phyloP scores from a whole-genome alignment of 2,888 invertebrate species.

The Plagodis pulveraria region DNA sequence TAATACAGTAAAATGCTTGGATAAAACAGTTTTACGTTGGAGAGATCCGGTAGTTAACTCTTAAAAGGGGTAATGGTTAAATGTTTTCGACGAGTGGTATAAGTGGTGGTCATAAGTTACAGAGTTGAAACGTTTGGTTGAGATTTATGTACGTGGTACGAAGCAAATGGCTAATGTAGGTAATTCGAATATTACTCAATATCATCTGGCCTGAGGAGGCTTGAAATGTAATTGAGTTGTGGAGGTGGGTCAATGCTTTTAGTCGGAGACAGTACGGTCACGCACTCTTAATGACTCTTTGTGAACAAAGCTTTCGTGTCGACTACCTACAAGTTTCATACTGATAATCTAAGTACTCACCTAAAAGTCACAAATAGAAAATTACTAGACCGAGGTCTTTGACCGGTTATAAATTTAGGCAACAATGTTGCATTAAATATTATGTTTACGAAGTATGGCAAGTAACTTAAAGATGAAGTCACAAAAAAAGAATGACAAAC shows the following conservation, averaged over 20 bases:
- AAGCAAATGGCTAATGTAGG: conserved; percentile 27
- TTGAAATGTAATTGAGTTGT: conserved; percentile 42
- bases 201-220: conserved; percentile 13
- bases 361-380: conserved; percentile 16
- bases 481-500: no score
- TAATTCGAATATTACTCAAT: conserved; percentile 30
- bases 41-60: conserved; percentile 54
- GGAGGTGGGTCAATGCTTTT: conserved; percentile 54
- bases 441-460: no score
- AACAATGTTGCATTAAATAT: no score
- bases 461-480: no score
- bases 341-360: background rate
- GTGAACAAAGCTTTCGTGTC: conserved; percentile 44
- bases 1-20: conserved; percentile 46
- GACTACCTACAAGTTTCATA: conserved; percentile 33
- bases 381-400: conserved; percentile 17
- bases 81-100: conserved; percentile 44
- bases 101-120: conserved; percentile 37
- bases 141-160: conserved; percentile 33
- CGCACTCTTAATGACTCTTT: conserved; percentile 55
- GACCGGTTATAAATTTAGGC: conserved; percentile 9
- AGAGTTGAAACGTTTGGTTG: conserved; percentile 33
- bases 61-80: conserved; percentile 45
- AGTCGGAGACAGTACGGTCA: conserved; percentile 51
- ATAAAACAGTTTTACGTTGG: conserved; percentile 50